Base-by-base conservation (phyloP, 2,113 vertebrate species). In the Todiramphus saurophagus region DNA sequence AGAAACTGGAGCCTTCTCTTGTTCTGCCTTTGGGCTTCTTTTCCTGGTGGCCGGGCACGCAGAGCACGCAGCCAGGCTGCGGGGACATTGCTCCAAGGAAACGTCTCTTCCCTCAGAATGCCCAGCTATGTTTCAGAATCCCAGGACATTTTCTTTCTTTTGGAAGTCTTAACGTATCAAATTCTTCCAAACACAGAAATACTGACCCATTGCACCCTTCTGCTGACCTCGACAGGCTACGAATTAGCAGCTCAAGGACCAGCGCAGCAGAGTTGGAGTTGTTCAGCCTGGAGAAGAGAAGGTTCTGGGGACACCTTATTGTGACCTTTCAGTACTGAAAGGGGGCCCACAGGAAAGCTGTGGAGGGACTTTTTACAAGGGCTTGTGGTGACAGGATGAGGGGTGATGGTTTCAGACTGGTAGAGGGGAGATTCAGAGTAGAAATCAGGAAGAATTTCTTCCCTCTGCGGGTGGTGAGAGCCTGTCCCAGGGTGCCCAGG, bases 171-270 rank as follows among this genome's bases (percentile, higher is more conserved):
- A 75, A 53, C 14, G 3, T 25, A 46, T 43, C 37, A 6, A 5
- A 25, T 59, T 17, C 43, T 63, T 48, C 39, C 56, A 25, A 14
- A 20, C 59, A 31, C 59, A 31, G 31, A 15, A 55, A 10, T 9
- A 7, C 31, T 19, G 7, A 14, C 59, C 21, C 10, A 2, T 25
- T 10, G 51, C n/a, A 7, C 8, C 3, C 1, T 4, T 2, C 8
- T 12, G 43, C 37, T 27, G 50, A 16, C 37, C 37, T 2, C 2
- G 69, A 43, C 37, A 25, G 63, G 35, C 21, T 23, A 2, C 1
- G 1, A 27, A 43, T 17, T 5, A 27, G 79, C 69, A 44, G 53
- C 60, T 37, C 35, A 9, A 17, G 77, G 41, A 35, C 17, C 13
- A 5, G 11, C 23, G 12, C 48, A 25, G 48, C 23, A 50, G 48